Evolutionary conservation across 2,113 vertebrate species (phyloP).

Genomic region (Tragelaphus buxtoni): DNA sequence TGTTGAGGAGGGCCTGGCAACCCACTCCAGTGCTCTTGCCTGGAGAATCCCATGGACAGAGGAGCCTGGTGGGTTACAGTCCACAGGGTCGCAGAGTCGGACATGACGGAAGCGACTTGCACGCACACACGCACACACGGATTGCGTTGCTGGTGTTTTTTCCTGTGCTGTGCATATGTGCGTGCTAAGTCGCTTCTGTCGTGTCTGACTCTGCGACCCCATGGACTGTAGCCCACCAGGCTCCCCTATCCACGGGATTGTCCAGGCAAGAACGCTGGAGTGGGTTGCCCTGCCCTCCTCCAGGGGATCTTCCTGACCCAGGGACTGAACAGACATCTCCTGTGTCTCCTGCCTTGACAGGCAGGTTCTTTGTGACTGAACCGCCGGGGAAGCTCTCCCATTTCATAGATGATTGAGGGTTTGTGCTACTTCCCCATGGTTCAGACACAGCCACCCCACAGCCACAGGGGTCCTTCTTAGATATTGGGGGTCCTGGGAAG

Average conservation of each 20-base stretch:
- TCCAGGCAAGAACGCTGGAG: background rate
- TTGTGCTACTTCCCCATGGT: background rate
- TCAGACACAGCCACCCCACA: background rate
- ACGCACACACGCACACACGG: fast-evolving
- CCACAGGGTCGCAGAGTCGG: fast-evolving
- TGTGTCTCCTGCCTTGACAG: background rate
- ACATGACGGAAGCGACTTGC: background rate
- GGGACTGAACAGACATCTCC: background rate
- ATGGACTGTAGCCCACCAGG: background rate
- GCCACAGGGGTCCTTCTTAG: background rate
- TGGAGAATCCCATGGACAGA: background rate
- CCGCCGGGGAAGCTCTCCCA: background rate
- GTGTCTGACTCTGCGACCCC: background rate
- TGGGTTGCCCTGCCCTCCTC: background rate
- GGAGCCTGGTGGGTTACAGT: background rate
- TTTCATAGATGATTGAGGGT: too few species aligned
- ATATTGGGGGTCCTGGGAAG: too few species aligned
- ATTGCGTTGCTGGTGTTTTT: fast-evolving
- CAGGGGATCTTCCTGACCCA: background rate
- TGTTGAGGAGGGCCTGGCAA: background rate
- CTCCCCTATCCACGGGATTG: background rate
- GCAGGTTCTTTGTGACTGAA: background rate
- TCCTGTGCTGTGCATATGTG: background rate
- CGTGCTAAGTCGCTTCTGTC: fast-evolving
- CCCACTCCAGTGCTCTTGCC: background rate